Conservation (phyloP, 1,140 invertebrate species). For the Lithobius niger region DNA sequence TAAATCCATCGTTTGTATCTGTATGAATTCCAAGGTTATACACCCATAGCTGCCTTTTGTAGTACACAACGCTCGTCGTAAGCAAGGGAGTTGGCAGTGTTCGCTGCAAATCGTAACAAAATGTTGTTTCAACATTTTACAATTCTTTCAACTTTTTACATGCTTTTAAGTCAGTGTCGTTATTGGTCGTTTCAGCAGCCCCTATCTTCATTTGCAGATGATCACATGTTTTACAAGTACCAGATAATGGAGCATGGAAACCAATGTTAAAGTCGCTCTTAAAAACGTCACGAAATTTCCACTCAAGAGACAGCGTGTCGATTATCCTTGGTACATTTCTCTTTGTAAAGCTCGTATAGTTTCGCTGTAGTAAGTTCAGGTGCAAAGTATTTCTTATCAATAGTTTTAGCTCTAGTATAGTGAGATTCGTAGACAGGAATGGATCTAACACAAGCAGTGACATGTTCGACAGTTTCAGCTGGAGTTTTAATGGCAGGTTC, state of each 20-base stretch:
- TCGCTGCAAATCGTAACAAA: conserved; percentile 27
- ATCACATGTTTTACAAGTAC: conserved; percentile 21
- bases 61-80: conserved; percentile 23
- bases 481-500: not conserved
- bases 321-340: not conserved
- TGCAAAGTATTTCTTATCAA: not conserved
- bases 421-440: not conserved
- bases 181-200: conserved; percentile 8
- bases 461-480: not conserved
- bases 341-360: not conserved
- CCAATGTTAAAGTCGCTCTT: not conserved
- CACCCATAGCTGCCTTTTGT: conserved; percentile 28
- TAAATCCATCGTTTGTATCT: conserved; percentile 15
- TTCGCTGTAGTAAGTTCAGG: not conserved
- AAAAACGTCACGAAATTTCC: not conserved
- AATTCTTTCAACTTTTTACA: conserved; percentile 9
- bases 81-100: conserved; percentile 27
- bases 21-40: conserved; percentile 30
- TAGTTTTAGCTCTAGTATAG: not conserved
- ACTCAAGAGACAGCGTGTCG: not conserved
- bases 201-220: conserved; percentile 13
- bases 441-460: not conserved
- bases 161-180: conserved; percentile 7
- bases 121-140: conserved; percentile 6
- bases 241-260: conserved; percentile 19